Base-by-base conservation (phyloP, 2,113 vertebrate genomes). In the Lophochroa leadbeateri region DNA sequence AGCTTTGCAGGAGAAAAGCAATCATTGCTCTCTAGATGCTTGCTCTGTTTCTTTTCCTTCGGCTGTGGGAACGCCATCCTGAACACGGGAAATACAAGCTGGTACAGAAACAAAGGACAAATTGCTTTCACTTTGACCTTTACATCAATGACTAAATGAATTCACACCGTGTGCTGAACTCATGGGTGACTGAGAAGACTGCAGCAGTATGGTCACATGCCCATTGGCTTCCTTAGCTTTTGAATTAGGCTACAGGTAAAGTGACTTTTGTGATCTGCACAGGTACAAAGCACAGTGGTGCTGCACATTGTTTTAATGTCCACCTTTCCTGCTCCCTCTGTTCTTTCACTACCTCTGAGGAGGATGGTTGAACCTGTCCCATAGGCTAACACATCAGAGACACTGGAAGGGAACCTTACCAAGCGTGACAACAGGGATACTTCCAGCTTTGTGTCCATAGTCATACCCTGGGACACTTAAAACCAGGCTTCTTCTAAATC, bases 61-160 rank as follows among this genome's bases (percentile, higher is more conserved):
- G 1, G 67, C 49, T n/a, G 57, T 0, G 0, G 41, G 44, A 71
- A 35, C 0, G 1, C 49, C 69, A 49, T 65, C 7, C 57, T n/a
- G n/a, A 57, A 21, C n/a, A 79, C 29, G 31, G 60, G 29, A 82
- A 63, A 47, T 52, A 43, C 37, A 57, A 69, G 50, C 17, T 35
- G 28, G 41, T 81, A n/a, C n/a, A 37, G 44, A 43, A 75, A 64
- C 39, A 41, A 92, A 77, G 49, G 47, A 25, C 29, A n/a, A 9
- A 74, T 74, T 78, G 13, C 58, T 63, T 78, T 82, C 24, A 10
- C 52, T 78, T 82, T 72, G 71, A 39, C 29, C 21, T 82, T 74
- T 64, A 46, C 18, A 31, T 53, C 49, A 68, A 25, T 2, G 1
- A n/a, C n/a, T n/a, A 47, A 70, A 24, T 9, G 76, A 71, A 44